Conservation (phyloP, 2,797 vertebrate species). For the Pelochelys cantorii region DNA sequence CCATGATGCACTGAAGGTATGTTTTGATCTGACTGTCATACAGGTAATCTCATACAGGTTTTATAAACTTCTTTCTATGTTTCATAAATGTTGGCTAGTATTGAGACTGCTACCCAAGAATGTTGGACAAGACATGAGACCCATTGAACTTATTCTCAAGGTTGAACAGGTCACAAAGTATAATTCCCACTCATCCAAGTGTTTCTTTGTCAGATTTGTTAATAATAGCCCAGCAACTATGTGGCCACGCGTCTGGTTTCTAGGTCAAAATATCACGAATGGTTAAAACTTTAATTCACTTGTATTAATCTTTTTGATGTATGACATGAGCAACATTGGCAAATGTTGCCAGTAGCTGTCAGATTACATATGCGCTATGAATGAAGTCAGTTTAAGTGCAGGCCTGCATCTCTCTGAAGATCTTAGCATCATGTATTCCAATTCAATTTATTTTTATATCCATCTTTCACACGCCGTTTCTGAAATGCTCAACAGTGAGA, state of each 20-base stretch:
- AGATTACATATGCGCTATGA: slow-evolving; percentile 54
- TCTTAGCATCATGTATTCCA: slow-evolving; percentile 52
- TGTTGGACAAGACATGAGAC: accelerated
- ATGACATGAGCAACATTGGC: background rate
- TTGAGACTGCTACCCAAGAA: background rate
- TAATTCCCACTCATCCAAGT: background rate
- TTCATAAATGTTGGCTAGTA: background rate
- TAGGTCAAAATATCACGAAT: slow-evolving; percentile 6
- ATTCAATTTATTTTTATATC: slow-evolving; percentile 72
- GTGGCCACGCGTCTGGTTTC: background rate
- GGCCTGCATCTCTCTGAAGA: background rate
- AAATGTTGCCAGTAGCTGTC: slow-evolving; percentile 62
- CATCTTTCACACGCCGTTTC: slow-evolving; percentile 55
- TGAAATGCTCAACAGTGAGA: slow-evolving; percentile 64
- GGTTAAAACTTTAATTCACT: slow-evolving; percentile 24
- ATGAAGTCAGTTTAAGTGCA: slow-evolving; percentile 58
- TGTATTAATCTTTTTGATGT: slow-evolving; percentile 49
- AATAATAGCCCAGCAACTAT: background rate
- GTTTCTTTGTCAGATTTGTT: slow-evolving; percentile 9
- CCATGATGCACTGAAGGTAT: background rate
- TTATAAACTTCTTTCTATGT: background rate
- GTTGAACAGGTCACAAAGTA: background rate
- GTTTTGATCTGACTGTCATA: background rate
- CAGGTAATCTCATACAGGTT: accelerated
- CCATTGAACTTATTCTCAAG: accelerated